Conservation (phyloP, 2,888 invertebrate genomes). For the Oscheius sp. region DNA sequence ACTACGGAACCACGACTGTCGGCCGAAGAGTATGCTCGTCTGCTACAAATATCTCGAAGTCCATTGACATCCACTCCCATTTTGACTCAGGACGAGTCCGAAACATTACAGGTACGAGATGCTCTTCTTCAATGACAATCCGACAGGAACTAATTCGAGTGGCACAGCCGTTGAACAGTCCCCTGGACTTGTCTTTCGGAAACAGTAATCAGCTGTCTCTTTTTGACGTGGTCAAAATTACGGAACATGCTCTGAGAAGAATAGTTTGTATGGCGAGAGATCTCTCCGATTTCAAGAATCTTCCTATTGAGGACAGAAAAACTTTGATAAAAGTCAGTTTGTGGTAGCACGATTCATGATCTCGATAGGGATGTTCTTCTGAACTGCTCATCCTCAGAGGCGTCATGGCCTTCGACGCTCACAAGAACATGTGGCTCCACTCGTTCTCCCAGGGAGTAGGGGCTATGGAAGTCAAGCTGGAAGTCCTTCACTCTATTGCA, state of each 20-base stretch:
- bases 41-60: conserved; percentile 13
- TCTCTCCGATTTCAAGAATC: conserved; percentile 85
- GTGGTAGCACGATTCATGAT: too few relatives aligned
- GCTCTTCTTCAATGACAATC: background rate
- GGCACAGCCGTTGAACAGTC: conserved; percentile 37
- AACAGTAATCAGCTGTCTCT: conserved; percentile 43
- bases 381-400: conserved; percentile 95
- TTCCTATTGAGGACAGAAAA: conserved; percentile 94
- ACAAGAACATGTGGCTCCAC: conserved; percentile 87
- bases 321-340: conserved; percentile 83
- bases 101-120: conserved; percentile 3
- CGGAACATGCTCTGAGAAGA: conserved; percentile 89
- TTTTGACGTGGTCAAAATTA: conserved; percentile 76
- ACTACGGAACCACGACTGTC: background rate
- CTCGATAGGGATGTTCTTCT: conserved; percentile 82
- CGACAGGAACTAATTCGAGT: conserved; percentile 27
- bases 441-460: conserved; percentile 35
- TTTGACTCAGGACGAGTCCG: conserved; percentile 16
- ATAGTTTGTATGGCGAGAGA: conserved; percentile 79
- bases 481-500: conserved; percentile 86
- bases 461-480: conserved; percentile 80
- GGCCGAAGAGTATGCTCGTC: conserved; percentile 7
- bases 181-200: conserved; percentile 28
- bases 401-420: conserved; percentile 89
- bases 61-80: background rate